Evolutionary conservation across 2,888 invertebrate species (phyloP), one percentile per base, ranked within the genome.

Genomic region (Acronicta alni): DNA sequence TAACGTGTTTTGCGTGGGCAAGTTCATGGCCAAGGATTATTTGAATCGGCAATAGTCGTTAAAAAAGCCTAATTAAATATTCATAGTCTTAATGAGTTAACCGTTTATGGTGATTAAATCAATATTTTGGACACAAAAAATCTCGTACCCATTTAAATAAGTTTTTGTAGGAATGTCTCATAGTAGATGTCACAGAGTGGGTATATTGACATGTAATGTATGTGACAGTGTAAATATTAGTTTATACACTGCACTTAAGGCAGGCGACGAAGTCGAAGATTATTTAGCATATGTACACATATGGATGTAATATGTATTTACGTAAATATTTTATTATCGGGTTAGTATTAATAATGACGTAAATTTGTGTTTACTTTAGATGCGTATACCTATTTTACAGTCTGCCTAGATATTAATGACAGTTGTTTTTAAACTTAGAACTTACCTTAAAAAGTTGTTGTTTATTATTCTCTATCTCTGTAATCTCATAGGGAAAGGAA

Each of bases 181-280:
- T 67, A 46, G 56, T 68, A 55, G 44, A n/a, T 47, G 58, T 52
- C 51, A 44, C 47, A 52, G 20, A 43, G 35, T 48, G 15, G 14
- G 20, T 45, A 30, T 30, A 8, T 35, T 2, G n/a, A n/a, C n/a
- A n/a, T 12, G 30, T 30, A 2, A 30, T 2, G 44, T 45, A 46
- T 62, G 41, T 62, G 46, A 55, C 49, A 54, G 3, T 60, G 52
- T 62, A 60, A 66, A 70, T 70, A 58, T 78, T 78, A 55, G 44
- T 58, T 60, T 65, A 57, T 45, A 64, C 57, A 57, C 48, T 75
- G 70, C 74, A 74, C 51, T 54, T 42, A 70, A 23, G 47, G 43
- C 51, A 57, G 62, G 51, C 41, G 54, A 60, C 58, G 14, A 55
- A 60, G 56, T 63, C 62, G 39, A 67, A 70, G 43, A 61, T 66